Conservation (phyloP, 2,888 invertebrate species). For the Lepidocyrtinus sp. region DNA sequence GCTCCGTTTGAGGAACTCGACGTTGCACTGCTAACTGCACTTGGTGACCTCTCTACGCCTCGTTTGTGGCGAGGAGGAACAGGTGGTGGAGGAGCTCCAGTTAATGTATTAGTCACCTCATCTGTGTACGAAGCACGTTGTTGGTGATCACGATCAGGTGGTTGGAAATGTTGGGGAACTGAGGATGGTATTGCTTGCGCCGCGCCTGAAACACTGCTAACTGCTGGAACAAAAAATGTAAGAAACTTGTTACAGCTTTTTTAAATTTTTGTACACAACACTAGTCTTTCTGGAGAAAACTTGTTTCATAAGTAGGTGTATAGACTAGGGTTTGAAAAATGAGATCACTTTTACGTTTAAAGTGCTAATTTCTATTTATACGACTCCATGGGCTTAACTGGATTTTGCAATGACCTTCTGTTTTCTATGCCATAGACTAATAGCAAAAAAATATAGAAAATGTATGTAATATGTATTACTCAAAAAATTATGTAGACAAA, state of each 20-base stretch:
- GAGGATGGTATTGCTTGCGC: slow-evolving; percentile 20
- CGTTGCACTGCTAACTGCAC: slow-evolving; percentile 47
- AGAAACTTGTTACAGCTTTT: too few species aligned
- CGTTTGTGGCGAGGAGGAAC: slow-evolving; percentile 68
- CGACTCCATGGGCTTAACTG: too few species aligned
- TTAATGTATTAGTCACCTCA: slow-evolving; percentile 24
- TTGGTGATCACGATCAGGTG: slow-evolving; percentile 13
- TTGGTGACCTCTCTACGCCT: slow-evolving; percentile 62
- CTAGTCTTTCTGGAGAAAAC: background rate
- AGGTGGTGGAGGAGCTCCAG: slow-evolving; percentile 65
- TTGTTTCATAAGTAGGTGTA: too few species aligned
- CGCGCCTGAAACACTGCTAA: slow-evolving; percentile 46
- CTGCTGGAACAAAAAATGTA: slow-evolving; percentile 7
- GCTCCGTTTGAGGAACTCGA: slow-evolving; percentile 23
- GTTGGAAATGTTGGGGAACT: background rate
- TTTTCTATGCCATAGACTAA: too few species aligned
- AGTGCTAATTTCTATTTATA: too few species aligned
- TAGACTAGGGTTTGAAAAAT: too few species aligned
- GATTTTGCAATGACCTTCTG: too few species aligned
- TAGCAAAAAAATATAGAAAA: too few species aligned
- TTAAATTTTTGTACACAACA: too few species aligned
- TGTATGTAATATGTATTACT: too few species aligned
- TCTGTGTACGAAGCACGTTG: slow-evolving; percentile 10
- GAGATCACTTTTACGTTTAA: too few species aligned
- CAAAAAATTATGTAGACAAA: too few species aligned